Evolutionary conservation across 2,797 vertebrate genomes (phyloP).

Genomic region (Gadopsis bispinosus): DNA sequence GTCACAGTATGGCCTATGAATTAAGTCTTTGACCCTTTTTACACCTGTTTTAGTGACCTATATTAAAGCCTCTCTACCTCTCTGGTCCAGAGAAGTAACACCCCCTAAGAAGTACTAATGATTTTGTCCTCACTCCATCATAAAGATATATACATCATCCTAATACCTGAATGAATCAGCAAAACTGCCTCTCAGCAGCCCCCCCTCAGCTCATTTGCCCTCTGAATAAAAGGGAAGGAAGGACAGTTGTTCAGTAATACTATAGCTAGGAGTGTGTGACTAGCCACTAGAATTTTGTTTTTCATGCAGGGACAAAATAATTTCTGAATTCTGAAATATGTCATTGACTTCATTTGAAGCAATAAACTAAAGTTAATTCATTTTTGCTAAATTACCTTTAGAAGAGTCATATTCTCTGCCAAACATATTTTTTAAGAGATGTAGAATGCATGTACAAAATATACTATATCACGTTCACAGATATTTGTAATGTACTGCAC

Average conservation of each 20-base stretch:
- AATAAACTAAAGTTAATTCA: not conserved
- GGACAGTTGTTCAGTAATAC: slow-evolving; percentile 29
- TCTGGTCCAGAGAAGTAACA: slow-evolving; percentile 5
- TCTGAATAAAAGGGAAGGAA: slow-evolving; percentile 48
- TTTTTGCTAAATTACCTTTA: slow-evolving; percentile 25
- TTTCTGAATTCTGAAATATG: slow-evolving; percentile 4
- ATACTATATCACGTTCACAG: not conserved
- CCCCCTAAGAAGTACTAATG: slow-evolving; percentile 40
- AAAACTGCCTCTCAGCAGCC: slow-evolving; percentile 48
- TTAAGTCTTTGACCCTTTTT: slow-evolving; percentile 18
- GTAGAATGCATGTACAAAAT: not conserved
- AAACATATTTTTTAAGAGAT: slow-evolving; percentile 2
- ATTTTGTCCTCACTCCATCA: slow-evolving; percentile 43
- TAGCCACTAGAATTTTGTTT: not conserved
- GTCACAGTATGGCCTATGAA: not conserved
- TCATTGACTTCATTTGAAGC: not conserved
- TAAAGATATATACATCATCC: slow-evolving; percentile 42
- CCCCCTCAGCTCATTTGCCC: slow-evolving; percentile 39
- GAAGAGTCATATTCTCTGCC: not conserved
- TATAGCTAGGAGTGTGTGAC: slow-evolving; percentile 3
- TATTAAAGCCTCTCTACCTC: slow-evolving; percentile 21
- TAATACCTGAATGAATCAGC: slow-evolving; percentile 68
- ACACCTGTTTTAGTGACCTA: slow-evolving; percentile 4
- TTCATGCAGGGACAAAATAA: not conserved
- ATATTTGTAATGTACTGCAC: not conserved